Evolutionary conservation across 2,113 vertebrate genomes (phyloP), one percentile per base, ranked within the genome.

Genomic region (Dicerorhinus sumatrensis): DNA sequence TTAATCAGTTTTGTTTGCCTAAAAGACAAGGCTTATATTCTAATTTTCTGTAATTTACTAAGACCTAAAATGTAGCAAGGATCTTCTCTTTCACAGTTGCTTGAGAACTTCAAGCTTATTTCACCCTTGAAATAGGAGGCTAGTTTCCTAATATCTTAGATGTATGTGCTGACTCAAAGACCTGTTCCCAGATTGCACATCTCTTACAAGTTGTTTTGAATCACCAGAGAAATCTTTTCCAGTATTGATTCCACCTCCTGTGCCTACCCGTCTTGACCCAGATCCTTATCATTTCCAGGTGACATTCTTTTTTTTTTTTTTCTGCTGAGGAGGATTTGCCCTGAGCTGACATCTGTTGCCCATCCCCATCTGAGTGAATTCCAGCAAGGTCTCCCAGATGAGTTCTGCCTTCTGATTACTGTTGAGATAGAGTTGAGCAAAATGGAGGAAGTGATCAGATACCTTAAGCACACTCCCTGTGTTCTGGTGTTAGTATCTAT

Each of bases 171-270:
- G 51, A 93, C 48, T 86, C 58, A 65, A 46, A 77, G 56, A 48
- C 54, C 10, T 70, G 65, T 80, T 77, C 5, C 1, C n/a, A 65
- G n/a, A 83, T 39, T 89, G 94, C 62, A 36, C 18, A 67, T 79
- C 46, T 92, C 56, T 72, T 70, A 2, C 3, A 4, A 54, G 51
- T 89, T 94, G 67, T 86, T 95, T 73, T 91, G 80, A 91, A n/a
- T 96, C 88, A 94, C 18, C 56, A 51, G 84, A 79, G 67, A 79
- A 70, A 33, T 89, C 67, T 91, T 81, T 82, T 60, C 65, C 73
- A 67, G 21, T 27, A 62, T 81, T 82, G 89, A 70, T 46, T 84
- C 6, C 6, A 1, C n/a, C 36, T 95, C 39, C 82, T 76, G 12
- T 91, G 91, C 25, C 69, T 93, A 14, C 77, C 82, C 67, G 95